A percentile compares a stretch with the other conserved stretches of the same genome.
Conservation (phyloP, 1,140 invertebrate species). For the Formica selysi region DNA sequence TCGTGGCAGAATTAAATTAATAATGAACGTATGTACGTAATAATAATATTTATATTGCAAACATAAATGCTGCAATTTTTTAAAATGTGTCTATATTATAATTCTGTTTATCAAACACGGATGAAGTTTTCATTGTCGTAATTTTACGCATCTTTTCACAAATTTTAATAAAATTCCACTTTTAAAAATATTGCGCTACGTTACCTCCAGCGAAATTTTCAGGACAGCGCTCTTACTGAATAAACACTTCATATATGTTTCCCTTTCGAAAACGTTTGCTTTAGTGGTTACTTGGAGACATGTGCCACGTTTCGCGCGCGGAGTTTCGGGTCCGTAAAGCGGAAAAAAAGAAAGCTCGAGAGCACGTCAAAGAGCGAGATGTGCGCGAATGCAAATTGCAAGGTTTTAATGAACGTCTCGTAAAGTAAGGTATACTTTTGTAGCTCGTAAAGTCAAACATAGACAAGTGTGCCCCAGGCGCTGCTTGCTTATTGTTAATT, state of each 20-base stretch:
- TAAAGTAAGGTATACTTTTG: constrained; percentile 9
- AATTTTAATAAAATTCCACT: neutral
- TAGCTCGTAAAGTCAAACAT: constrained; percentile 32
- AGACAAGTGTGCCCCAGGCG: neutral
- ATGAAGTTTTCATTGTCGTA: neutral
- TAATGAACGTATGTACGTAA: neutral
- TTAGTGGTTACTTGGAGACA: neutral
- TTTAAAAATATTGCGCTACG: neutral
- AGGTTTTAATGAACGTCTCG: constrained; percentile 39
- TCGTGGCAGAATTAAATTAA: neutral
- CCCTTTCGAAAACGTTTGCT: neutral
- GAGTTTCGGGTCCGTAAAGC: neutral
- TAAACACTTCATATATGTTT: constrained; percentile 35
- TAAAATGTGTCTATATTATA: neutral
- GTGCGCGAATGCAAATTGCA: constrained; percentile 16
- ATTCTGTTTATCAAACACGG: neutral
- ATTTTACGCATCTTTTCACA: neutral
- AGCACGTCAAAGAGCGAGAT: neutral
- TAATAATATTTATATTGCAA: neutral
- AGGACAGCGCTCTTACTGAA: neutral
- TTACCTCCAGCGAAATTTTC: neutral
- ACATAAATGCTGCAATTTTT: neutral
- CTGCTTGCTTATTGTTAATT: constrained; percentile 61
- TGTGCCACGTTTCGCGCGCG: neutral
- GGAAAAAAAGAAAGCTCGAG: neutral